Base-by-base conservation (phyloP, 2,113 vertebrate genomes). In the Jaculus jaculus region DNA sequence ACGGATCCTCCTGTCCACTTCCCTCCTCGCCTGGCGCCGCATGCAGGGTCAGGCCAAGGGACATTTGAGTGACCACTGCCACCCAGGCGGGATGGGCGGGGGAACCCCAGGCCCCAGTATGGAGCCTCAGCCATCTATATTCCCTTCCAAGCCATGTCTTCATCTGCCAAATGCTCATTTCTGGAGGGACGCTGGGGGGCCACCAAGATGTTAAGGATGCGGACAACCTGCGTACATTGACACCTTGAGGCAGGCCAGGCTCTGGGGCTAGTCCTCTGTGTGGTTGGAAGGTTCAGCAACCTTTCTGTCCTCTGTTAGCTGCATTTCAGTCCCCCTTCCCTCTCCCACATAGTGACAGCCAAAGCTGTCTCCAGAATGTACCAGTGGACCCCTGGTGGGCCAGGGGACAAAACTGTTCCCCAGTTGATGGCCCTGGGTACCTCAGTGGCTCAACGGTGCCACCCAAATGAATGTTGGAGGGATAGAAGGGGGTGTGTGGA, bases 211-310 rank as follows among this genome's bases (percentile, higher is more conserved):
- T 28, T 63, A 84, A 23, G 18, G 24, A 32, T 20, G 12, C 8
- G 24, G 20, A 54, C 30, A 2, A 1, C 9, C 17, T 11, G 3
- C 4, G 63, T 12, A 0, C 30, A 12, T 3, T 2, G 81, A 10
- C 26, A 12, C 13, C 37, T 30, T 1, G 37, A 24, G 42, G 42
- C 54, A 37, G 13, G n/a, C n/a, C 0, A 23, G 2, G 37, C 80
- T 82, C 16, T 3, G 23, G 23, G 61, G 4, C 15, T 4, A 3
- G 20, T 47, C 26, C 21, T 51, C 39, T 42, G 9, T 7, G 1
- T 54, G 54, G 11, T 42, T 0, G 0, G 8, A 16, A 51, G 5
- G 24, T 9, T 17, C 6, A 17, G 61, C 2, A 12, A n/a, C 10
- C 2, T 12, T 69, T 20, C 11, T 58, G 47, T 23, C 60, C 20